Evolutionary conservation across 2,797 vertebrate species (phyloP).

Genomic region (Peromyscus melanophrys): DNA sequence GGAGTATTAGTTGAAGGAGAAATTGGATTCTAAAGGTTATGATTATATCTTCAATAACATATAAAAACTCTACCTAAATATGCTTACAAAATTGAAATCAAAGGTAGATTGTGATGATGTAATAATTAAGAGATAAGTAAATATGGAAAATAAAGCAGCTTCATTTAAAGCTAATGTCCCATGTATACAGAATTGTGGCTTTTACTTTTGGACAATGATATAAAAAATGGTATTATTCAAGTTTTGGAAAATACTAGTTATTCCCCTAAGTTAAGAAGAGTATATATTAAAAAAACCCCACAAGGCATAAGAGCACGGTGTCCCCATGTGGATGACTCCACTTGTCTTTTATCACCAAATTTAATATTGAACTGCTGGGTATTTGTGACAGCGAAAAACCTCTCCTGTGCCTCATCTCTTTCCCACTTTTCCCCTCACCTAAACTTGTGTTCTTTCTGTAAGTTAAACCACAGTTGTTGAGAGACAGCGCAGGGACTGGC

Average conservation of each 20-base stretch:
- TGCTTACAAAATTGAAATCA: conserved; percentile 37
- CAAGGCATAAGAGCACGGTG: not conserved
- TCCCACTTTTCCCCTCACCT: not conserved
- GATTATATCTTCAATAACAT: conserved; percentile 70
- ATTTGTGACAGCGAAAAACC: not conserved
- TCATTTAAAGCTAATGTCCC: not conserved
- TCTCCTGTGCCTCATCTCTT: not conserved
- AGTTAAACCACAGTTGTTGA: not conserved
- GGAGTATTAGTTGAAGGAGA: conserved; percentile 75
- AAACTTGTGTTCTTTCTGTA: not conserved
- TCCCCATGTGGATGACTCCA: not conserved
- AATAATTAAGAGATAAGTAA: conserved; percentile 46
- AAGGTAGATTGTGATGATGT: not conserved
- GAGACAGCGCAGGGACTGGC: not conserved
- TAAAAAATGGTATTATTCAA: not conserved
- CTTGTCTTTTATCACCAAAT: conserved; percentile 6
- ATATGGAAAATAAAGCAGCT: conserved; percentile 43
- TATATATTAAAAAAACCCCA: not conserved
- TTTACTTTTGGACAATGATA: conserved; percentile 35
- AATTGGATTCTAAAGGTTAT: conserved; percentile 75
- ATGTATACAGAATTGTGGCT: not conserved
- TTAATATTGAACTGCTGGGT: not conserved
- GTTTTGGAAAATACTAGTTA: not conserved
- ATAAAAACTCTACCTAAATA: conserved; percentile 63
- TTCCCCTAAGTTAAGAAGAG: not conserved